Percentiles rank a stretch among this genome's conserved stretches.
Conservation (phyloP, 2,113 vertebrate genomes). For the Ammodramus savannarum region DNA sequence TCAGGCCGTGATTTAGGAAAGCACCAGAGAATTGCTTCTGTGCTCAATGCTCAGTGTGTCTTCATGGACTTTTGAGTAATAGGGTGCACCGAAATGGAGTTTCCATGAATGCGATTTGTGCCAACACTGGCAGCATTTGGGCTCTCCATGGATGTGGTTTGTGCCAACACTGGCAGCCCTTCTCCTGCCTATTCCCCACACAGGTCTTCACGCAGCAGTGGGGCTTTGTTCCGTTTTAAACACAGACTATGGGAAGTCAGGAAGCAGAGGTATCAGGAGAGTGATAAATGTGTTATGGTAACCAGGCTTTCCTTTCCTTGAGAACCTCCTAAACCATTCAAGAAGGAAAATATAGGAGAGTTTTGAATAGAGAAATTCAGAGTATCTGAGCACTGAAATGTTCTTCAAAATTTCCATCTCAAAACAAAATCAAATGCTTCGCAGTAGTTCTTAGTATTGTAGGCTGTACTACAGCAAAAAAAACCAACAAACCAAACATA, state of each 20-base stretch:
- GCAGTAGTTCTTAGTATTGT: not conserved
- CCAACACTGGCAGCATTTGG: not conserved
- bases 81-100: not conserved
- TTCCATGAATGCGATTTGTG: not conserved
- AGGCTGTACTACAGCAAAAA: not conserved
- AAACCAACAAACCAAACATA: not conserved
- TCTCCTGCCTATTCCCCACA: not conserved
- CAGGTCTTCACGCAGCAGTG: not conserved
- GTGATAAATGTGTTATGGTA: not conserved
- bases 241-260: rapidly evolving
- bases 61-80: not conserved
- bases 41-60: not conserved
- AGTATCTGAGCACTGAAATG: not conserved
- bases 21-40: not conserved
- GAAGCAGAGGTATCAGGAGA: not conserved
- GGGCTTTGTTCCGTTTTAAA: not conserved
- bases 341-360: not conserved
- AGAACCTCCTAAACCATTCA: not conserved
- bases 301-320: not conserved
- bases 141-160: not conserved
- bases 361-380: not conserved
- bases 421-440: not conserved
- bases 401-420: not conserved
- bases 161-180: not conserved
- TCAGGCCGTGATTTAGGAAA: not conserved